Evolutionary conservation across 2,888 invertebrate genomes (phyloP), one percentile per base, ranked within the genome.

Genomic region (Tenthredo scrophulariae): DNA sequence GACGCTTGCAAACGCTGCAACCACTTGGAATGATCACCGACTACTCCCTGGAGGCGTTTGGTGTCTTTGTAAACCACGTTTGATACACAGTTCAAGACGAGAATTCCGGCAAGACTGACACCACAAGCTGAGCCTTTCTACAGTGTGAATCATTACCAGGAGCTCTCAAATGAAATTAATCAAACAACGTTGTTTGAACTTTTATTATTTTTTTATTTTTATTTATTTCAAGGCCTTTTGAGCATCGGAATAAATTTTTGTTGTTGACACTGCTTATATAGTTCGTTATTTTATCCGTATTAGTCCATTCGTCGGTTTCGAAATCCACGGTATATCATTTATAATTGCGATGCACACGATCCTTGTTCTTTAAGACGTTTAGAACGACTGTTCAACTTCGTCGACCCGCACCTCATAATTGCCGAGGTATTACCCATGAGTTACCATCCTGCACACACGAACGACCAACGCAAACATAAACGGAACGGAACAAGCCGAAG

Each of bases 111-210:
- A 26, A 80, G 33, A 80, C 80, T 62, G 80, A 80, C 58, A 50
- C 80, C 37, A 62, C 80, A 80, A 58, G 77, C 50, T 54, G 77
- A 54, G 80, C 80, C 80, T 58, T 80, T 80, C 62, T 80, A 80
- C 80, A 29, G 80, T 50, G 80, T 80, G 80, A 80, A 80, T 80
- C 80, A 80, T 80, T 77, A 77, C 50, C 80, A 15, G 80, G 33
- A 62, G 80, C 58, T 62, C 80, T 80, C 37, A 40, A 80, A 80
- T 80, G 46, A 62, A 80, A 18, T 33, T 40, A 80, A 80, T 80
- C 79, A 40, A 80, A 62, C 79, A 33, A 54, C 33, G 29, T 77
- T 77, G 18, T 15, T 22, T 46, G 5, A 26, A 46, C 46, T 40
- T 46, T 43, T 15, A 2, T 46, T 46, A 13, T 7, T 37, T 37